phyloP scores from a whole-genome alignment of 2,113 vertebrate species.

The Cyanocitta stelleri region DNA sequence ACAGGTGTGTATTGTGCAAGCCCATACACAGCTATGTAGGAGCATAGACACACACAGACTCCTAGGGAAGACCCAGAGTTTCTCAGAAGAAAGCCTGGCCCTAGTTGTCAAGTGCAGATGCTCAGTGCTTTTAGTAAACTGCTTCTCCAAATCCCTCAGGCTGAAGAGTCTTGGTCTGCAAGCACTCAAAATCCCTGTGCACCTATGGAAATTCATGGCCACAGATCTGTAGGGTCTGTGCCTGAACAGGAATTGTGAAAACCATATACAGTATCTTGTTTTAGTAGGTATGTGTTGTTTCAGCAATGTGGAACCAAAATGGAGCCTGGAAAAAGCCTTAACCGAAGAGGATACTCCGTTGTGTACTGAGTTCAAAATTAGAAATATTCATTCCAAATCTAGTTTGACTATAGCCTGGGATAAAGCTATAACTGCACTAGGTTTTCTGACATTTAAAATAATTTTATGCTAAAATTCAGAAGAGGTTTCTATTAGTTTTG shows the following conservation, averaged over 20 bases:
- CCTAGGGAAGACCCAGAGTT: background rate
- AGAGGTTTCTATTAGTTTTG: background rate
- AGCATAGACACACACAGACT: background rate
- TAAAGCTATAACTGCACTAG: background rate
- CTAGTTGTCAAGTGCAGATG: background rate
- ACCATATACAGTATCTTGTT: background rate
- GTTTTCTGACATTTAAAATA: background rate
- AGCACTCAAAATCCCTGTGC: background rate
- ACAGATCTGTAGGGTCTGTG: rapidly evolving
- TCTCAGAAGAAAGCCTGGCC: background rate
- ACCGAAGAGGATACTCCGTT: background rate
- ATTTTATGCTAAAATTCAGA: background rate
- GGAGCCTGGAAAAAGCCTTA: background rate
- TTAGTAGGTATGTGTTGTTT: background rate
- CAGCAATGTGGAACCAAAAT: background rate
- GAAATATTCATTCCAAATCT: background rate
- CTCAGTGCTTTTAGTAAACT: background rate
- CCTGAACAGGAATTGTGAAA: background rate
- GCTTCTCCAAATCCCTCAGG: background rate
- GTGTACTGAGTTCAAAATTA: background rate
- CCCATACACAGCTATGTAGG: rapidly evolving
- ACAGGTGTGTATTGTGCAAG: background rate
- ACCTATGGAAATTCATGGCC: background rate
- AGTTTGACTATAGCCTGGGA: background rate
- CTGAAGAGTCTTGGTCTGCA: background rate